These are phyloP conservation scores for Ochropleura plecta DNA, from an alignment of 2,888 invertebrate genomes.

Conservation along the genomic window DNA sequence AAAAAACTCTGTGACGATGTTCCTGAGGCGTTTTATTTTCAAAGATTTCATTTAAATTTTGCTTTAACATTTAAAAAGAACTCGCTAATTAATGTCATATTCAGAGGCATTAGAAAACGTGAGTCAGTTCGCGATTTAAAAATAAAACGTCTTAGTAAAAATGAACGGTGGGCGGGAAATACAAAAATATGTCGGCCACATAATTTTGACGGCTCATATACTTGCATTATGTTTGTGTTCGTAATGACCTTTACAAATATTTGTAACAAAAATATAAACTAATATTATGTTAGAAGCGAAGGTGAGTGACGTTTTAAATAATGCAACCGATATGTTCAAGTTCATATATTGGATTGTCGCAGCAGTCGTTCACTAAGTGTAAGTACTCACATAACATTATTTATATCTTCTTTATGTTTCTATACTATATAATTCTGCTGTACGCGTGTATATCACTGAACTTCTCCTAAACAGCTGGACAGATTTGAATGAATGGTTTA, in stretches of 20 bases:
- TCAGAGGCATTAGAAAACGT: conserved; percentile 62
- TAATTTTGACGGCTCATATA: conserved; percentile 62
- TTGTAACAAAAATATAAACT: conserved; percentile 49
- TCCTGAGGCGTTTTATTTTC: conserved; percentile 14
- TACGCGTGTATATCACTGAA: no score
- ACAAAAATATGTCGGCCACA: conserved; percentile 63
- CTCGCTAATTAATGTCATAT: conserved; percentile 65
- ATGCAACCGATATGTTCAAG: no score
- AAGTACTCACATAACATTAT: no score
- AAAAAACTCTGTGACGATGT: conserved; percentile 1
- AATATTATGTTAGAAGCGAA: not conserved
- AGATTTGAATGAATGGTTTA: no score
- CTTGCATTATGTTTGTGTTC: conserved; percentile 59
- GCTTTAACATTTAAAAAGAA: conserved; percentile 52
- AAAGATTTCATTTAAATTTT: conserved; percentile 21
- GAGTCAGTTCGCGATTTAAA: conserved; percentile 64
- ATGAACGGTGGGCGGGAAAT: conserved; percentile 60
- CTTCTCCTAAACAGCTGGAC: no score
- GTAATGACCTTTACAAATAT: conserved; percentile 65
- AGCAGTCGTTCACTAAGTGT: no score
- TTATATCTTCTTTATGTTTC: no score
- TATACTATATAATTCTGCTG: no score
- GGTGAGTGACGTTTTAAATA: no score
- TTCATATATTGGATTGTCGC: no score
- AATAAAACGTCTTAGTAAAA: conserved; percentile 64